Evolutionary conservation across 2,797 vertebrate genomes (phyloP), one percentile per base, ranked within the genome.

Genomic region (Danio kyathit): DNA sequence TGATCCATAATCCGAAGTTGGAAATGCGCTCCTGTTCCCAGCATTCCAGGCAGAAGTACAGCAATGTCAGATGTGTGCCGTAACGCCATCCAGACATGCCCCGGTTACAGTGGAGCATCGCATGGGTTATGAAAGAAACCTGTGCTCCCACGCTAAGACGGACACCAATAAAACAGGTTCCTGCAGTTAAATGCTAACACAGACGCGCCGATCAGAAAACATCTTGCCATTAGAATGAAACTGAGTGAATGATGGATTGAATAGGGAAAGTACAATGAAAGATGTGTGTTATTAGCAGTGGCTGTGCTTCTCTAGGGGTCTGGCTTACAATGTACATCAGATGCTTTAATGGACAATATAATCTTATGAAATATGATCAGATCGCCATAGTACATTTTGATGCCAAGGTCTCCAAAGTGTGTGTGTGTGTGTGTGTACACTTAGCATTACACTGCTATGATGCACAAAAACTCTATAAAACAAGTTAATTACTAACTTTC

Each of bases 1-100:
- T 94, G 93, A 95, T 93, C 88, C 48, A 85, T 93, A 92, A 93
- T 92, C 92, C 93, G 66, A 84, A 79, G 40, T 74, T 76, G 12
- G 52, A 72, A 83, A 63, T 54, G 13, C 21, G 41, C 61, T 76
- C 79, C 73, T 19, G 63, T 57, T 79, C 72, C 51, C 69, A 84
- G 74, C 76, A 19, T 69, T 41, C 85, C 74, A 82, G 82, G 87
- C 65, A 88, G 79, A 80, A 85, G 76, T 72, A 63, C 57, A 61
- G 76, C 60, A 57, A 84, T 88, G 90, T 88, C 80, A 85, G 79
- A 80, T 83, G 76, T 80, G 77, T 75, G 83, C 79, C 74, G 83
- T 90, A 91, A 91, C 88, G 82, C 85, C 85, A 79, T 88, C 88
- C 90, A 91, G 90, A 86, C 88, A 85, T 66, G 43, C 77, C 79